phyloP scores from a whole-genome alignment of 1,140 invertebrate genomes.

The Araneus ventricosus region DNA sequence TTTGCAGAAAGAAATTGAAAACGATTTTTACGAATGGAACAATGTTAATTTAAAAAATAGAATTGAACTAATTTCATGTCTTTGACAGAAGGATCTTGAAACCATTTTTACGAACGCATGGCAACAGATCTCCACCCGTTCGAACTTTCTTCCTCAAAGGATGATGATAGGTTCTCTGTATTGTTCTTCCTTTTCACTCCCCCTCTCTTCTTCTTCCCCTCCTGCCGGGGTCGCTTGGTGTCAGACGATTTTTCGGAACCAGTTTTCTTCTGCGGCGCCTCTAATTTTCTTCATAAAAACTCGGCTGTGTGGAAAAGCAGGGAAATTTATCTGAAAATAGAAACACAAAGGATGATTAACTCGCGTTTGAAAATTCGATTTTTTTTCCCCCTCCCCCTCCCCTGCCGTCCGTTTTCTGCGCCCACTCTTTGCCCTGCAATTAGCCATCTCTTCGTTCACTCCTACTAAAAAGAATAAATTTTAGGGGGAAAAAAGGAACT shows the following conservation, averaged over 20 bases:
- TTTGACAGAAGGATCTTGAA: not conserved
- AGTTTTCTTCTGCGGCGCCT: conserved; percentile 15
- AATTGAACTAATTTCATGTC: not conserved
- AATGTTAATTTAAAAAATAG: too few relatives aligned
- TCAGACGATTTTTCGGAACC: conserved; percentile 22
- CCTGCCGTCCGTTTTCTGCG: not conserved
- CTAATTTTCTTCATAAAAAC: conserved; percentile 6
- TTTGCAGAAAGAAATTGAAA: too few relatives aligned
- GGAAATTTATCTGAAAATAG: conserved; percentile 35
- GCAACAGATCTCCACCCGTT: not conserved
- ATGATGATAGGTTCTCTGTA: conserved; percentile 26
- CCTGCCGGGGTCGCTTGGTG: conserved; percentile 7
- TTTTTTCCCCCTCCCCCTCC: not conserved
- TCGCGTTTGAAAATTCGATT: not conserved
- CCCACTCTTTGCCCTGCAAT: not conserved
- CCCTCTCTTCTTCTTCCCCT: not conserved
- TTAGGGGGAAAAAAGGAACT: not conserved
- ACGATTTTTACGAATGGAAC: too few relatives aligned
- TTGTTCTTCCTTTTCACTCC: conserved; percentile 1
- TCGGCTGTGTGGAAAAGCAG: not conserved
- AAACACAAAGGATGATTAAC: conserved; percentile 37
- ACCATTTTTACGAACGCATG: not conserved
- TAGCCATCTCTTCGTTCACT: not conserved
- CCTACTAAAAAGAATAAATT: not conserved
- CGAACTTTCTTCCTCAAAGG: conserved; percentile 5